These are phyloP conservation scores for Atherinosoma microstoma DNA, from an alignment of 2,797 vertebrate genomes.

Conservation along the genomic window DNA sequence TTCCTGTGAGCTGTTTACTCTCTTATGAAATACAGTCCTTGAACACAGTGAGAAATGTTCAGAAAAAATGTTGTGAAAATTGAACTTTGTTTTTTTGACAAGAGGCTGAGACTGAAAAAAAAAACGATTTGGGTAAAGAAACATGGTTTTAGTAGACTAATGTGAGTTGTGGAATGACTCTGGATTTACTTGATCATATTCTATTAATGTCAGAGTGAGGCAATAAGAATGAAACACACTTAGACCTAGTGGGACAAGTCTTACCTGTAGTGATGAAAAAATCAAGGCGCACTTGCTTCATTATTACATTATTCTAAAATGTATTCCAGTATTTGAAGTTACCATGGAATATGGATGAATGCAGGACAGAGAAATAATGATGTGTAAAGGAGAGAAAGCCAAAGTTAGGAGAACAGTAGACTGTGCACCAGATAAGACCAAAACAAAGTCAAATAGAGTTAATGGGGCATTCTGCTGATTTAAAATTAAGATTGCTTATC, in stretches of 20 bases:
- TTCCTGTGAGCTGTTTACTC: conserved; percentile 43
- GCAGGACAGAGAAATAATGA: conserved; percentile 4
- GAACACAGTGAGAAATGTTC: conserved; percentile 25
- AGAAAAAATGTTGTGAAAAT: conserved; percentile 28
- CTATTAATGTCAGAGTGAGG: conserved; percentile 57
- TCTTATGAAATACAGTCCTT: conserved; percentile 53
- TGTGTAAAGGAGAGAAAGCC: not conserved
- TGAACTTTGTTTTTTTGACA: conserved; percentile 46
- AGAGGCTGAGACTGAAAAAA: conserved; percentile 21
- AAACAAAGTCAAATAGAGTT: not conserved
- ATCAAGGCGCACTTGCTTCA: conserved; percentile 30
- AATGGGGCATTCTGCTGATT: not conserved
- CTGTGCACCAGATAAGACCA: not conserved
- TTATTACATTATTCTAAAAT: conserved; percentile 31
- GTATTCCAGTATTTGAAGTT: conserved; percentile 1
- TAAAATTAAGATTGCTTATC: conserved; percentile 1
- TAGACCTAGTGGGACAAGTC: conserved; percentile 50
- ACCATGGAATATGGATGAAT: not conserved
- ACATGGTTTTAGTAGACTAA: conserved; percentile 49
- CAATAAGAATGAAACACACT: conserved; percentile 59
- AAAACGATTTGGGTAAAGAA: conserved; percentile 52
- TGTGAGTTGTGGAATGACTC: conserved; percentile 52
- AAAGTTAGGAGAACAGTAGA: not conserved
- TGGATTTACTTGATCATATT: conserved; percentile 50
- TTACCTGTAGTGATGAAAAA: conserved; percentile 55